A percentile compares a stretch with the other conserved stretches of the same genome.
Evolutionary conservation across 2,888 invertebrate species (phyloP).

Genomic region (Molanna angustata): DNA sequence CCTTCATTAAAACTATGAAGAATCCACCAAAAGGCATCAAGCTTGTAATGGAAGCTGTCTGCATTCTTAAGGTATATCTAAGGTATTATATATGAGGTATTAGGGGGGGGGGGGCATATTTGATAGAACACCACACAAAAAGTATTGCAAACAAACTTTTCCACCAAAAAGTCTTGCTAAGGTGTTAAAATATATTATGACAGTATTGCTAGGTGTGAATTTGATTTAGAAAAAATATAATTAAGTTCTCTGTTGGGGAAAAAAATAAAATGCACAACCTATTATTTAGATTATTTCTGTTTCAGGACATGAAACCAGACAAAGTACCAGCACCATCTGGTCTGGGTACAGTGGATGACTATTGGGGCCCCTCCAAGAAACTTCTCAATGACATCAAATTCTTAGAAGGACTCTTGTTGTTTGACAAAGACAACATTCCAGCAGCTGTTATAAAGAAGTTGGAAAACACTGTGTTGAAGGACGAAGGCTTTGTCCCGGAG

Average conservation of each 20-base stretch:
- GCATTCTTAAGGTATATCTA: constrained; percentile 73
- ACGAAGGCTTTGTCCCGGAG: constrained; percentile 89
- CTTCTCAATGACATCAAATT: constrained; percentile 89
- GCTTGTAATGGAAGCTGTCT: constrained; percentile 92
- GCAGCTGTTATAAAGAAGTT: constrained; percentile 80
- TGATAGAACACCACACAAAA: neutral
- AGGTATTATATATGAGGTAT: no score
- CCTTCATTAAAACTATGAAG: constrained; percentile 95
- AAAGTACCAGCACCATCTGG: constrained; percentile 79
- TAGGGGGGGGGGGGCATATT: neutral
- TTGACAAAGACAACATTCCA: constrained; percentile 92
- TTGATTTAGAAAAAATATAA: no score
- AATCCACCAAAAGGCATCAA: constrained; percentile 89
- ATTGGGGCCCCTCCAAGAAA: constrained; percentile 89
- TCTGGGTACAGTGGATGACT: constrained; percentile 84
- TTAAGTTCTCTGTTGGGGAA: no score
- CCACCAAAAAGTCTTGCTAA: neutral
- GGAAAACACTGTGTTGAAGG: constrained; percentile 73
- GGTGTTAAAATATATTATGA: neutral
- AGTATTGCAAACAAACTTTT: no score
- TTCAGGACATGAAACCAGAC: constrained; percentile 82
- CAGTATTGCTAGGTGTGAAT: neutral
- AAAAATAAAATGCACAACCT: no score
- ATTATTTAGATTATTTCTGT: no score
- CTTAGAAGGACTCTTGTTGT: constrained; percentile 79